A percentile compares a stretch with the other conserved stretches of the same genome.
Conservation (phyloP, 2,113 vertebrate genomes). For the Helogale parvula region DNA sequence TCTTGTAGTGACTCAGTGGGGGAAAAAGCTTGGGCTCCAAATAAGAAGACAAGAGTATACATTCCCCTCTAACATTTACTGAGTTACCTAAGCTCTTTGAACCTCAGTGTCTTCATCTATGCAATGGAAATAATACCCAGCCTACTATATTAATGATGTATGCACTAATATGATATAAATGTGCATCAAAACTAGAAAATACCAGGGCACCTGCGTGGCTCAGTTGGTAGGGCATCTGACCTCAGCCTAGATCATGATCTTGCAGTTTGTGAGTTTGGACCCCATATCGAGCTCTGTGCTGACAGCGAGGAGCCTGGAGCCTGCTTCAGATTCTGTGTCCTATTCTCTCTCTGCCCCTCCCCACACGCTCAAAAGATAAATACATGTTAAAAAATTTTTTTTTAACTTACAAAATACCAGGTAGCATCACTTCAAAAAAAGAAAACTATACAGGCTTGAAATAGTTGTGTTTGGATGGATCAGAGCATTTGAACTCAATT, state of each 20-base stretch:
- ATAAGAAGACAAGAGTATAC: not conserved
- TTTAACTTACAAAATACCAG: not conserved
- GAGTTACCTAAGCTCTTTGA: not conserved
- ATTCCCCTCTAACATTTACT: not conserved
- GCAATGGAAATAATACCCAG: conserved; percentile 5
- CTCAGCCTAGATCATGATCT: too few relatives aligned
- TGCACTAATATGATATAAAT: not conserved
- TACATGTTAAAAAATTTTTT: too few relatives aligned
- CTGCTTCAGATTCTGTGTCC: too few relatives aligned
- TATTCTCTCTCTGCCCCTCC: too few relatives aligned
- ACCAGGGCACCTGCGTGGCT: too few relatives aligned
- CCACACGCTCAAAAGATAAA: too few relatives aligned
- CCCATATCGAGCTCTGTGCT: too few relatives aligned
- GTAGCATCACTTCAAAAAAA: not conserved
- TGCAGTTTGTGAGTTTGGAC: too few relatives aligned
- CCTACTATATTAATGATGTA: not conserved
- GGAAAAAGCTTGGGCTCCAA: not conserved
- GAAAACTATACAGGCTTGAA: not conserved
- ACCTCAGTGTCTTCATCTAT: not conserved
- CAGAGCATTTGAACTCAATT: not conserved
- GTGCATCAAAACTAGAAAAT: not conserved
- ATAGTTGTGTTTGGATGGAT: not conserved
- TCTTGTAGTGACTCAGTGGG: not conserved
- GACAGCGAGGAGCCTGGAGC: too few relatives aligned
- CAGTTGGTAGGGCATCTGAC: too few relatives aligned